Percentiles rank a stretch among this genome's conserved stretches.
Evolutionary conservation across 2,797 vertebrate species (phyloP).

Genomic region (Amphiprion clarkii): DNA sequence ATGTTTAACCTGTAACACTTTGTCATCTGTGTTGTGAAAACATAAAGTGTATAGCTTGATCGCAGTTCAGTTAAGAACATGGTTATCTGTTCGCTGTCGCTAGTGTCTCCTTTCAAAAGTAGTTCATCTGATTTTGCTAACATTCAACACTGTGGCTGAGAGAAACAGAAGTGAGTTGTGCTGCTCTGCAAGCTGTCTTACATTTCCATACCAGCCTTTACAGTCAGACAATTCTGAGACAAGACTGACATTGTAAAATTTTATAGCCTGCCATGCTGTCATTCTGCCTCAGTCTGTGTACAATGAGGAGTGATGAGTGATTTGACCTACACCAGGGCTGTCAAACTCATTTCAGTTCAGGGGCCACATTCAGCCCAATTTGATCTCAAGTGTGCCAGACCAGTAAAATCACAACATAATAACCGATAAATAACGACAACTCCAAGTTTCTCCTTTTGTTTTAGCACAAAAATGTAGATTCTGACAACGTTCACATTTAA

Average conservation of each 20-base stretch:
- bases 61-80: not conserved
- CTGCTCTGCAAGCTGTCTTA: not conserved
- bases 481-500: no score
- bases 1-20: not conserved
- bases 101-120: not conserved
- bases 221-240: not conserved
- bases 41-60: not conserved
- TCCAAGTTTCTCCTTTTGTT: no score
- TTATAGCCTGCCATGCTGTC: not conserved
- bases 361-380: no score
- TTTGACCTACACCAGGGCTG: no score
- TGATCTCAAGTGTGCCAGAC: no score
- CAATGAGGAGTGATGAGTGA: not conserved
- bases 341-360: no score
- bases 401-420: no score
- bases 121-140: not conserved
- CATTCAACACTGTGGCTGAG: not conserved
- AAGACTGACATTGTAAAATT: not conserved
- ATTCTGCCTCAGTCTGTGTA: not conserved
- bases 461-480: no score
- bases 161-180: not conserved
- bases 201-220: not conserved
- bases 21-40: constrained; percentile 1
- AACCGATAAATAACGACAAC: no score
- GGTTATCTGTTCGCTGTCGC: not conserved